Percentiles rank a stretch among this genome's conserved stretches.
Conservation (phyloP, 2,888 invertebrate genomes). For the Caenorhabditis afra region DNA sequence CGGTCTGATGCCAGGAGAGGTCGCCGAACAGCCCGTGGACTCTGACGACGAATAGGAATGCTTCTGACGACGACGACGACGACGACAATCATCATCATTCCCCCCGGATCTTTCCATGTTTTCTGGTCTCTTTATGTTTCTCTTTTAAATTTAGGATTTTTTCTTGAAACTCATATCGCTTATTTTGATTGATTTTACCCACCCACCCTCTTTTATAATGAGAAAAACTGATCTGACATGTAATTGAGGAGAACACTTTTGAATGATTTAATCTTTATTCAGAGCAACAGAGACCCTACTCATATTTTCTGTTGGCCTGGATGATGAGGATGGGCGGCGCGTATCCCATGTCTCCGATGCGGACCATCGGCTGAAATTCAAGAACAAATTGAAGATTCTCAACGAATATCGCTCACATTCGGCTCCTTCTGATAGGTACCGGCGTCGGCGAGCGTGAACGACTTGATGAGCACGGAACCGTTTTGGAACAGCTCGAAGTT, state of each 20-base stretch:
- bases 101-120: neutral
- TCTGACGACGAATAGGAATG: slow-evolving; percentile 59
- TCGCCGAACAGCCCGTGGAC: slow-evolving; percentile 48
- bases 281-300: neutral
- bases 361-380: slow-evolving; percentile 43
- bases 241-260: too few species aligned
- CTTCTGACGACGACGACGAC: too few species aligned
- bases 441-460: slow-evolving; percentile 2
- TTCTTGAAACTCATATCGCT: too few species aligned
- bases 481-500: slow-evolving; percentile 31
- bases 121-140: neutral
- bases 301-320: neutral
- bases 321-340: slow-evolving; percentile 46
- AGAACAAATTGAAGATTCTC: neutral
- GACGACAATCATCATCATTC: neutral
- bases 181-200: too few species aligned
- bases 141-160: neutral
- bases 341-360: slow-evolving; percentile 46
- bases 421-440: slow-evolving; percentile 53
- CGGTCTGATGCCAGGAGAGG: slow-evolving; percentile 45
- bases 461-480: slow-evolving; percentile 34
- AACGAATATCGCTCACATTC: slow-evolving; percentile 9
- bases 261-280: neutral
- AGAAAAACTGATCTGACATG: too few species aligned
- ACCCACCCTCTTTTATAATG: too few species aligned